Evolutionary conservation across 2,797 vertebrate genomes (phyloP).

Genomic region (Gallinago solitaria): DNA sequence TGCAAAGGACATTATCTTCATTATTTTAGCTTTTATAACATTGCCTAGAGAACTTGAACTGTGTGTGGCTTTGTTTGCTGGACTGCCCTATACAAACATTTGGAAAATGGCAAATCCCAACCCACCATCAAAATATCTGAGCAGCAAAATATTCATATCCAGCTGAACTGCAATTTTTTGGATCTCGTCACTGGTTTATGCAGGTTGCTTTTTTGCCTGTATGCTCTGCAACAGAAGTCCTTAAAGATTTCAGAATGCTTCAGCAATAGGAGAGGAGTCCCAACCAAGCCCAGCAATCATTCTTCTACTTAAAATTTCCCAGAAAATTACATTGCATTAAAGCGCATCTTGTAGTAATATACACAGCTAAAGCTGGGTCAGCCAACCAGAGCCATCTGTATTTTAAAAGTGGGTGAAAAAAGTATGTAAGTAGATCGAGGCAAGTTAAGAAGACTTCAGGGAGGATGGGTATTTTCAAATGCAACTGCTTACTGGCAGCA

Average conservation of each 20-base stretch:
- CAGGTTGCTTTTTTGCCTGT: background rate
- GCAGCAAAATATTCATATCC: background rate
- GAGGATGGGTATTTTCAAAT: background rate
- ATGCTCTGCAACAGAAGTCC: background rate
- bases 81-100: background rate
- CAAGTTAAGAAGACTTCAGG: background rate
- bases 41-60: background rate
- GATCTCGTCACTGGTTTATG: background rate
- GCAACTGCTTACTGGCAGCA: background rate
- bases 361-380: background rate
- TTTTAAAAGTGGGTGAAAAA: background rate
- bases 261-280: background rate
- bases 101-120: constrained; percentile 15
- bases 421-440: background rate
- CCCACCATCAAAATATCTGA: background rate
- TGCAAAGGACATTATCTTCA: background rate
- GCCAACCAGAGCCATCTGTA: background rate
- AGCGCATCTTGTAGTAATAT: background rate
- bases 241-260: background rate
- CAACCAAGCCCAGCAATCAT: background rate
- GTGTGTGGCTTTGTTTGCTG: background rate
- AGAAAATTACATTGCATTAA: background rate
- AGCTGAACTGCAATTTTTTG: background rate
- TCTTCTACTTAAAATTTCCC: background rate
- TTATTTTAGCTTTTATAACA: background rate